These are phyloP conservation scores for Otolemur crassicaudatus DNA, from an alignment of 2,797 vertebrate species.

Conservation along the genomic window DNA sequence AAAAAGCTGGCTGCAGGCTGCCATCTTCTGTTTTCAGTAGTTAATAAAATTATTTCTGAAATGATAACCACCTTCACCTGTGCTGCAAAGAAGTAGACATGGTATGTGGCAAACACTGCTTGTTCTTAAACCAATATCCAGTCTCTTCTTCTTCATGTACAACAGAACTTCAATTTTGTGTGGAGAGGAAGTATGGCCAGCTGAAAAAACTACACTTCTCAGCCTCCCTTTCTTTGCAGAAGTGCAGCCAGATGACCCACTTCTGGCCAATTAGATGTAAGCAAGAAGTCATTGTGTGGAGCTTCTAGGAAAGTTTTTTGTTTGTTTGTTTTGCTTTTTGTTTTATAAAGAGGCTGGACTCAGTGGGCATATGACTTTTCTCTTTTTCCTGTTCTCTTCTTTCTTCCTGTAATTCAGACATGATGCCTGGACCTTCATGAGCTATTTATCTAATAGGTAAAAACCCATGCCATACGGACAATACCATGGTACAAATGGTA, in stretches of 20 bases:
- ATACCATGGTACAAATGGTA: not conserved
- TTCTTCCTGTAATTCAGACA: not conserved
- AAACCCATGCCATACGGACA: not conserved
- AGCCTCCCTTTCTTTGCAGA: not conserved
- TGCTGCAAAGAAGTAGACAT: slow-evolving; percentile 39
- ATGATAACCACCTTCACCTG: not conserved
- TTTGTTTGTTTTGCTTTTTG: not conserved
- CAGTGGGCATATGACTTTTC: not conserved
- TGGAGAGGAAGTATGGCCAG: not conserved
- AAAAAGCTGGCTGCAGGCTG: too few relatives aligned
- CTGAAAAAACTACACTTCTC: not conserved
- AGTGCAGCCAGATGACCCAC: not conserved
- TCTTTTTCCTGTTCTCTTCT: not conserved
- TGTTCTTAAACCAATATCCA: not conserved
- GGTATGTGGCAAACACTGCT: not conserved
- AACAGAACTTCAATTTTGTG: not conserved
- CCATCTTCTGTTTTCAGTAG: not conserved
- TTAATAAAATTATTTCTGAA: not conserved
- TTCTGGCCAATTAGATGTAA: not conserved
- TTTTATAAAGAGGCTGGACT: not conserved
- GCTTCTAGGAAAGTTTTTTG: not conserved
- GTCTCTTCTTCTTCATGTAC: not conserved
- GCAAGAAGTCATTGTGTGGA: not conserved
- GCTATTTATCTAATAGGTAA: not conserved
- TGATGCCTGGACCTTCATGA: not conserved